Conservation (phyloP, 92 coral and sea anemone genomes). For the Phenganax marumi region DNA sequence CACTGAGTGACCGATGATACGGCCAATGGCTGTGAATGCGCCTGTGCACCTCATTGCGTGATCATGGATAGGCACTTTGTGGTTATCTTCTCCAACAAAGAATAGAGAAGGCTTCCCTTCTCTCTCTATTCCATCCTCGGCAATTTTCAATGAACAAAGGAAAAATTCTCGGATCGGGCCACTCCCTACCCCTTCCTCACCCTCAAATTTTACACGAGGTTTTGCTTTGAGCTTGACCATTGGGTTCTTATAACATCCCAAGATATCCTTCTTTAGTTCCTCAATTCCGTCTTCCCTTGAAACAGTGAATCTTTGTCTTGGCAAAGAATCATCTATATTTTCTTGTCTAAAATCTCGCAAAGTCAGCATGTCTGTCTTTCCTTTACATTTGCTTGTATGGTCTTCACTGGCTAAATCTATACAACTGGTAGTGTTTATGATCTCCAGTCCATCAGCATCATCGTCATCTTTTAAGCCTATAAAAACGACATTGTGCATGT, state of each 20-base stretch:
- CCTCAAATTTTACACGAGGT: constrained; percentile 6
- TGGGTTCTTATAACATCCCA: constrained; percentile 15
- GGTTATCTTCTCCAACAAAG: no score
- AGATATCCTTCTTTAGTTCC: constrained; percentile 6
- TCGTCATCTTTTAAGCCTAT: no score
- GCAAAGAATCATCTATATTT: not conserved
- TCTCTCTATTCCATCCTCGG: not conserved
- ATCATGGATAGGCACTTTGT: constrained; percentile 7
- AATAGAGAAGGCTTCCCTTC: not conserved
- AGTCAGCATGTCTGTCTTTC: not conserved
- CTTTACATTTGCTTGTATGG: not conserved
- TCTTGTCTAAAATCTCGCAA: not conserved
- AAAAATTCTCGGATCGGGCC: constrained; percentile 8
- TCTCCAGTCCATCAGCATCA: no score
- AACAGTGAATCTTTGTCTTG: constrained; percentile 2
- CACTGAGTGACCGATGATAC: constrained; percentile 14
- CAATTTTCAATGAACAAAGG: constrained; percentile 7
- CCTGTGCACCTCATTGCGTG: constrained; percentile 14
- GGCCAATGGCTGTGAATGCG: constrained; percentile 14
- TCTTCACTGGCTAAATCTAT: not conserved
- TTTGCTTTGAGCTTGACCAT: constrained; percentile 1
- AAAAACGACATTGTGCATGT: no score
- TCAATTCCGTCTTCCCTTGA: constrained; percentile 6
- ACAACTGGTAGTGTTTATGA: no score
- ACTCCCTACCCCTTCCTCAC: constrained; percentile 20